These are phyloP conservation scores for Pogonomyrmex barbatus DNA, from an alignment of 1,140 invertebrate genomes.

Conservation along the genomic window DNA sequence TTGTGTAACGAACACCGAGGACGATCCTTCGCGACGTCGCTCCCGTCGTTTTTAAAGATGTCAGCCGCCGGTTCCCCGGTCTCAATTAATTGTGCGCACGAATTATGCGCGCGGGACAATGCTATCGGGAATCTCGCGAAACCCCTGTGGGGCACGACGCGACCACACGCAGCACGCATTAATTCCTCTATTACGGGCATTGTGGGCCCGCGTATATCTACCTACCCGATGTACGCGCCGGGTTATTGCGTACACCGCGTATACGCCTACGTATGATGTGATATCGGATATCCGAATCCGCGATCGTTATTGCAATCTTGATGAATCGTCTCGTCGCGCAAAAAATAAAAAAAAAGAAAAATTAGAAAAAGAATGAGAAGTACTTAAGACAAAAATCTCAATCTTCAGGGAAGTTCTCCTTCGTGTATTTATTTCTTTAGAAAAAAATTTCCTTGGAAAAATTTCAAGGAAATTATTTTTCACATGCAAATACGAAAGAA, in stretches of 20 bases:
- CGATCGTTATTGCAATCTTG: constrained; percentile 27
- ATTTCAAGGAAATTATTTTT: neutral
- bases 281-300: constrained; percentile 81
- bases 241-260: constrained; percentile 60
- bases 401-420: too few species aligned
- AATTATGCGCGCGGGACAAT: constrained; percentile 77
- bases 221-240: constrained; percentile 45
- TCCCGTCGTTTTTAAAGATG: constrained; percentile 71
- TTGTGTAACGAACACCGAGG: constrained; percentile 63
- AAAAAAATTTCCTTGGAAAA: neutral
- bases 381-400: too few species aligned
- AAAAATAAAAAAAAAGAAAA: constrained; percentile 1
- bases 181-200: constrained; percentile 82
- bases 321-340: constrained; percentile 1
- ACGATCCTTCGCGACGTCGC: constrained; percentile 48
- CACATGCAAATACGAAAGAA: neutral
- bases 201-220: constrained; percentile 60
- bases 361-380: neutral
- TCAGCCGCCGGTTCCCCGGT: constrained; percentile 70
- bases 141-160: constrained; percentile 70
- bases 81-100: constrained; percentile 78
- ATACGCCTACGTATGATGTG: constrained; percentile 71
- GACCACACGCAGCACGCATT: constrained; percentile 80
- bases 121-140: constrained; percentile 79
- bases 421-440: too few species aligned